Evolutionary conservation across 2,113 vertebrate species (phyloP).

Genomic region (Leptosomus discolor): DNA sequence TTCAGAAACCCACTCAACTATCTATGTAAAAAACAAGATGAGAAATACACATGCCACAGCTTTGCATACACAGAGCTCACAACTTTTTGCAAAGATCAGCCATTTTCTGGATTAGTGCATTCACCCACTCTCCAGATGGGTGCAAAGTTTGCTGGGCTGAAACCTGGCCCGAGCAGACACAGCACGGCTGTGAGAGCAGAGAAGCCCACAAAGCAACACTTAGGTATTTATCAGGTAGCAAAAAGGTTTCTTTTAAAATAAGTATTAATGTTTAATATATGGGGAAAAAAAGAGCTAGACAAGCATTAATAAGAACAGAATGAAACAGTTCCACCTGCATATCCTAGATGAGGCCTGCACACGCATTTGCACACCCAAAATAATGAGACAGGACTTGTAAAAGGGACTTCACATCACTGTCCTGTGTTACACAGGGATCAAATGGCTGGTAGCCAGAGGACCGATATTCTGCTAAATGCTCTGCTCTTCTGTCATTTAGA

Average conservation of each 20-base stretch:
- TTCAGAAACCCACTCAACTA: neutral
- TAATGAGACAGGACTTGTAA: neutral
- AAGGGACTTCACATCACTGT: neutral
- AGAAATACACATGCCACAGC: neutral
- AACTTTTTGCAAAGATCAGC: neutral
- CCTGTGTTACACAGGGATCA: neutral
- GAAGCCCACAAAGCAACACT: neutral
- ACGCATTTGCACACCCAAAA: neutral
- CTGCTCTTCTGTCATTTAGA: neutral
- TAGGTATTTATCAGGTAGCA: rapidly evolving
- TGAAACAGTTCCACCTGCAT: neutral
- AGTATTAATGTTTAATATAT: neutral
- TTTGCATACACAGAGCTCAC: neutral
- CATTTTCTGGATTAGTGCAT: neutral
- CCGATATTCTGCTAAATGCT: neutral
- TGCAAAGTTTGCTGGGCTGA: neutral
- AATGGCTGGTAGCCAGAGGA: neutral
- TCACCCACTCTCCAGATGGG: neutral
- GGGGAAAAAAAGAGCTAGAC: neutral
- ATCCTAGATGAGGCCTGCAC: neutral
- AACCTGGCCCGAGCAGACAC: neutral
- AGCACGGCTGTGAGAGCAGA: neutral
- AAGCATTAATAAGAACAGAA: neutral
- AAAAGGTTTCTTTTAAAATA: neutral
- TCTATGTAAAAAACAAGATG: neutral